Conservation (phyloP, 2,888 invertebrate species). For the Loripinus fragilis region DNA sequence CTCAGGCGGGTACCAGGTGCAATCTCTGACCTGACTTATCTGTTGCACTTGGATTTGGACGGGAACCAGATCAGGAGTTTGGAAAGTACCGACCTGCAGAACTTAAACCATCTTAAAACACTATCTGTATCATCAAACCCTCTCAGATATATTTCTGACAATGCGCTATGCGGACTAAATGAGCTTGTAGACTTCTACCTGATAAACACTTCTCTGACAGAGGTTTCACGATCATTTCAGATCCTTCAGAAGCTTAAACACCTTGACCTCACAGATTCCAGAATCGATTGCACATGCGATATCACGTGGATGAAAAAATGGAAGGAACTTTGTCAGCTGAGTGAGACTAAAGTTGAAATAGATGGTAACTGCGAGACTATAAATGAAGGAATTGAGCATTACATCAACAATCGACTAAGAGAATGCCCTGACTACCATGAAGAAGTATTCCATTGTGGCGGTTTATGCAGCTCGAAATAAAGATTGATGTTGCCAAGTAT, state of each 20-base stretch:
- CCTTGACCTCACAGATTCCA: constrained; percentile 44
- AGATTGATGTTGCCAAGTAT: too few species aligned
- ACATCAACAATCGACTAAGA: constrained; percentile 44
- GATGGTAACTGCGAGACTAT: constrained; percentile 60
- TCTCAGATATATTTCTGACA: constrained; percentile 61
- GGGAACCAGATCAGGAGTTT: constrained; percentile 63
- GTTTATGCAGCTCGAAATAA: too few species aligned
- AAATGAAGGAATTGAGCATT: constrained; percentile 38
- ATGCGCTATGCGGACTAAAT: constrained; percentile 52
- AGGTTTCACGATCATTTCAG: constrained; percentile 50
- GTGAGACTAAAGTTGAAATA: constrained; percentile 3
- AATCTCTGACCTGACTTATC: constrained; percentile 51
- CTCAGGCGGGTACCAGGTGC: constrained; percentile 65
- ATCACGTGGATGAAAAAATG: constrained; percentile 59
- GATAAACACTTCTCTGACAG: constrained; percentile 48
- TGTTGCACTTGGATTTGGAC: constrained; percentile 55
- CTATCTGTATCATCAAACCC: constrained; percentile 58
- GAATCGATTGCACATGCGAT: constrained; percentile 66
- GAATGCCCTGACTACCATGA: constrained; percentile 38
- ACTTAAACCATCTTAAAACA: constrained; percentile 36
- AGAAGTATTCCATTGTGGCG: not conserved
- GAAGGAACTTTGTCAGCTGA: constrained; percentile 27
- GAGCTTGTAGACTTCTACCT: constrained; percentile 44
- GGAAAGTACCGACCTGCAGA: constrained; percentile 60
- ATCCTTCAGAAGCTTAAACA: constrained; percentile 36